phyloP scores from a whole-genome alignment of 2,888 invertebrate genomes.

The Osedax fenrisi region DNA sequence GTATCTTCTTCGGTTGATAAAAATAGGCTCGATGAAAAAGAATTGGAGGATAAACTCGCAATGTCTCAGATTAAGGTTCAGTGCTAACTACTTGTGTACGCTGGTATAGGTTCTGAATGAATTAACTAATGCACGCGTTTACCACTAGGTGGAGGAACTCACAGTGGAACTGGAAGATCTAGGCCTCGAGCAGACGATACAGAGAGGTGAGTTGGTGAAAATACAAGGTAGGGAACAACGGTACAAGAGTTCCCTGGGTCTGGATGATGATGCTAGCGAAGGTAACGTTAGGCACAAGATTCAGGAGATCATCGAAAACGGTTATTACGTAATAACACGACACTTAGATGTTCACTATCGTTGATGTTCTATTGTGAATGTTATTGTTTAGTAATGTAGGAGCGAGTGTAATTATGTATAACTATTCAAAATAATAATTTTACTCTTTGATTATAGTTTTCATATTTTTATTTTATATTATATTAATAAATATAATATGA shows the following conservation, averaged over 20 bases:
- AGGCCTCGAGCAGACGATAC: constrained; percentile 7
- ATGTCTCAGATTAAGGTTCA: neutral
- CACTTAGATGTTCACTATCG: too few relatives aligned
- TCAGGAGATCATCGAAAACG: constrained; percentile 24
- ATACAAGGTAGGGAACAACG: constrained; percentile 25
- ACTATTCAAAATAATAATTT: too few relatives aligned
- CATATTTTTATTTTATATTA: too few relatives aligned
- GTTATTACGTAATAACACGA: too few relatives aligned
- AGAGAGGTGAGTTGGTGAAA: constrained; percentile 28
- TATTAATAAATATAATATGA: too few relatives aligned
- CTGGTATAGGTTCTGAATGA: too few relatives aligned
- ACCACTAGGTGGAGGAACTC: constrained; percentile 27
- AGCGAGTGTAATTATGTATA: too few relatives aligned
- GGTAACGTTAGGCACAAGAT: constrained; percentile 22
- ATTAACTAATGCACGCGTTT: too few relatives aligned
- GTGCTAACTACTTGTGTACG: too few relatives aligned
- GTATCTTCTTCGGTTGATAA: neutral
- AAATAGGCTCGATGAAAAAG: neutral
- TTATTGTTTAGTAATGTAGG: too few relatives aligned
- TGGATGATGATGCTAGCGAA: constrained; percentile 27
- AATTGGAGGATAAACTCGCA: neutral
- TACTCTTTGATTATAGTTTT: too few relatives aligned
- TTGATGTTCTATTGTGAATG: too few relatives aligned
- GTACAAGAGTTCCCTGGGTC: constrained; percentile 30
- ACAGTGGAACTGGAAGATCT: constrained; percentile 23